Evolutionary conservation across 2,888 invertebrate genomes (phyloP), one percentile per base, ranked within the genome.

Genomic region (Teleiodes luculella): DNA sequence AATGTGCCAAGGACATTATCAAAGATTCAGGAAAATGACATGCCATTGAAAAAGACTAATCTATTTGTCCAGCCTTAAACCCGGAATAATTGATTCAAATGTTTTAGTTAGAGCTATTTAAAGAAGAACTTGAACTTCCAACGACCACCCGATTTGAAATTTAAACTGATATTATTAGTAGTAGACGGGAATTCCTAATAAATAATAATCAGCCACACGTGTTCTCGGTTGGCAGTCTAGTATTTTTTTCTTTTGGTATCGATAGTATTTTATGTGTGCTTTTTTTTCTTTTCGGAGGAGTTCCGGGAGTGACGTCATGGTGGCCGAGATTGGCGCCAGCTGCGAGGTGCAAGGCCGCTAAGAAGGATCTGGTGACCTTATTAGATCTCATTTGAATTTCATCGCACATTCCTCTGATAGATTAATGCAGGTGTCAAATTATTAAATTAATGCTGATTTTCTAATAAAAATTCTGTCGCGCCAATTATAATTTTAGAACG

Each of bases 311-410:
- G 64, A 65, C 64, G 65, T 61, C 62, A 65, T 37, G 55, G 59
- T 64, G 68, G 66, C 14, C 7, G 43, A 35, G 46, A 46, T 47
- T 60, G 58, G 61, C 60, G 64, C 60, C 69, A 67, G 62, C 62
- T 64, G 67, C 60, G 67, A 66, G 66, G 68, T 68, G 70, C 72
- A 70, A 73, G 72, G 72, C 68, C 67, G 58, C 36, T 51, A 53
- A 59, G 55, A 60, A 55, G 57, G 54, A 52, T 54, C 51, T 13
- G n/a, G 59, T 54, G 59, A 62, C 61, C 61, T 58, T 62, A 62
- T 59, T 60, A 48, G 59, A 56, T 52, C 37, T 56, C 52, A 65
- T 65, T 65, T 61, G 54, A 58, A 62, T 64, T 64, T 61, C 60
- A 60, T 58, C 56, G 54, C 20, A 37, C 56, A 62, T 62, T 62